phyloP scores from a whole-genome alignment of 2,113 vertebrate species.

The Hiodon tergisus region DNA sequence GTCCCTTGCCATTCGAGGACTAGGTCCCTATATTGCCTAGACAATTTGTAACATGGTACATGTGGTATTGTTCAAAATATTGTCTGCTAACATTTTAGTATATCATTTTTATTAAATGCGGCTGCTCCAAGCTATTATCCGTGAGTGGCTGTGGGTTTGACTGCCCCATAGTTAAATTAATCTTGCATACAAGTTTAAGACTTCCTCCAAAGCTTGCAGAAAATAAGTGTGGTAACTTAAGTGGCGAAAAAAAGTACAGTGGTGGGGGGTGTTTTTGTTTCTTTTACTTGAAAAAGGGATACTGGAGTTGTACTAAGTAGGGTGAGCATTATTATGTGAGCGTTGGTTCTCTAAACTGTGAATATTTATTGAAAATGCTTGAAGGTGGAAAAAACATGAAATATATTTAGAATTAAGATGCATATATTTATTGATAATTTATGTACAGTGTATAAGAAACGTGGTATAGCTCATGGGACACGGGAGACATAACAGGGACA shows the following conservation, averaged over 20 bases:
- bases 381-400: slow-evolving; percentile 15
- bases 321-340: slow-evolving; percentile 14
- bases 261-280: background rate
- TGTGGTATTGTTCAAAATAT: no score
- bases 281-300: slow-evolving; percentile 3
- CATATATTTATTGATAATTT: slow-evolving; percentile 19
- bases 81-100: no score
- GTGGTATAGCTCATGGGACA: background rate
- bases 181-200: no score
- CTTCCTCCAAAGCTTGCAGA: no score
- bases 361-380: slow-evolving; percentile 28
- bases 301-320: slow-evolving; percentile 13
- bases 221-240: background rate
- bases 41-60: no score
- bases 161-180: no score
- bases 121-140: no score
- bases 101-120: no score
- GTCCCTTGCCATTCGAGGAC: no score
- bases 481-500: background rate
- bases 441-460: slow-evolving; percentile 13
- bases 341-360: slow-evolving; percentile 31
- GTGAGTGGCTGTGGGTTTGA: no score
- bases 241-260: background rate
- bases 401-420: slow-evolving; percentile 20
- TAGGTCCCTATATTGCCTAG: no score